Base-by-base conservation (phyloP, 1,140 invertebrate genomes). In the Limonius californicus region DNA sequence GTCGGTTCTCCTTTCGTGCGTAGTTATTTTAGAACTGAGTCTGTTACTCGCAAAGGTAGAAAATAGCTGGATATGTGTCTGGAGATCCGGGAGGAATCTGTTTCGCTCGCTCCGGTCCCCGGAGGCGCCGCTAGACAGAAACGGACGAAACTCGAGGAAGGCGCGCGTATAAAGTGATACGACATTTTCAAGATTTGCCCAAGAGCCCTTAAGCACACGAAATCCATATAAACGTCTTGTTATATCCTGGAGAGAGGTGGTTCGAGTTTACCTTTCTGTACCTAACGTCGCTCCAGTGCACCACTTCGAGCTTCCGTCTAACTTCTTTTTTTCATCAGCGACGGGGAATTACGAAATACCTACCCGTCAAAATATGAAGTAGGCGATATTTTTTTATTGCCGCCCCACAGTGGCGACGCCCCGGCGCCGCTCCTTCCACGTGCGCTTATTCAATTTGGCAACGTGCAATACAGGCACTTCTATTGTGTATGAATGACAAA, bases 191-290 rank as follows among this genome's bases (percentile, higher is more conserved):
- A 68, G 67, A 66, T 66, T 66, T 68, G 59, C 61, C 58, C 61
- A 56, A 63, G 58, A 68, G 64, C 67, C 61, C 59, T 66, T 66
- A 66, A 66, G 67, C 62, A 68, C 50, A 68, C 61, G 59, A 63
- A 66, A 68, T 68, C 67, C 67, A 68, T 66, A 66, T 66, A 68
- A 68, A 68, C 59, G 67, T 66, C 64, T 66, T 66, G 67, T 68
- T 68, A 68, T 61, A 68, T 66, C 58, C 61, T 23, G 54, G 58
- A 60, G 43, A 47, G 54, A 66, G 61, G 27, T 54, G 45, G 61
- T 67, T 55, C 21, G 27, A 55, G 54, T 55, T 55, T 55, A 55
- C 54, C 54, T 55, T 55, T 55, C 35, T 14, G 12, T 15, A 19
- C 62, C 35, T 50, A 50, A 7, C 3, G 23, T 27, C 23, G 23